Evolutionary conservation across 2,888 invertebrate genomes (phyloP).

Genomic region (Idaea aversata): DNA sequence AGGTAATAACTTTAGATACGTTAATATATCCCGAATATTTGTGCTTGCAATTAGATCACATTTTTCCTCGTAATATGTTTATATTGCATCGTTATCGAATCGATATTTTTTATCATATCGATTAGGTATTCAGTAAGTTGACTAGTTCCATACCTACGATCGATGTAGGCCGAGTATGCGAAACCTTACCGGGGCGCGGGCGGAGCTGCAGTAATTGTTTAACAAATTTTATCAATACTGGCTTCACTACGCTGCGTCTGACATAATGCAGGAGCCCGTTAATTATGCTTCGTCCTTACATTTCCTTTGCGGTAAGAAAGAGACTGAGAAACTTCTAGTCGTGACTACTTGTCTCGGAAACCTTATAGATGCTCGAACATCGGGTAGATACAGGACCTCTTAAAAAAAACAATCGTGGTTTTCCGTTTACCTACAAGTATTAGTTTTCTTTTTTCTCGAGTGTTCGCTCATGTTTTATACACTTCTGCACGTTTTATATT

Average conservation of each 20-base stretch:
- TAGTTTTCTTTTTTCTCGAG: constrained; percentile 2
- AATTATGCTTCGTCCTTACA: constrained; percentile 13
- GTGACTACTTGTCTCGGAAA: constrained; percentile 9
- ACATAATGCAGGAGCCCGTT: constrained; percentile 1
- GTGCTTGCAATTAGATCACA: background rate
- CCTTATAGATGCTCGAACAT: constrained; percentile 16
- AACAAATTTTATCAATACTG: constrained; percentile 9
- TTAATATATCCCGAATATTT: constrained; percentile 5
- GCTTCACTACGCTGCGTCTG: constrained; percentile 10
- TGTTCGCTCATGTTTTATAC: background rate
- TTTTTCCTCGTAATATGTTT: constrained; percentile 17
- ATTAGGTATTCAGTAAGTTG: background rate
- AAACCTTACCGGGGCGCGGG: background rate
- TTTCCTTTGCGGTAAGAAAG: constrained; percentile 9
- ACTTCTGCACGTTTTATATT: background rate
- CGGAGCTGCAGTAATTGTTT: background rate
- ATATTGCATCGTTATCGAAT: constrained; percentile 12
- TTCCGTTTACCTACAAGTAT: constrained; percentile 11
- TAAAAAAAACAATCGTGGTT: constrained; percentile 9
- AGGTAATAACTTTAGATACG: background rate
- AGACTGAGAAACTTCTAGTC: constrained; percentile 15
- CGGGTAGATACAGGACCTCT: constrained; percentile 11
- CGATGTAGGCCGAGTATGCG: background rate
- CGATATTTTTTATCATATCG: constrained; percentile 13
- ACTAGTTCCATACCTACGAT: background rate